Percentiles rank a stretch among this genome's conserved stretches.
These are phyloP conservation scores for Austrofundulus limnaeus DNA, from an alignment of 2,113 vertebrate genomes.

Conservation along the genomic window DNA sequence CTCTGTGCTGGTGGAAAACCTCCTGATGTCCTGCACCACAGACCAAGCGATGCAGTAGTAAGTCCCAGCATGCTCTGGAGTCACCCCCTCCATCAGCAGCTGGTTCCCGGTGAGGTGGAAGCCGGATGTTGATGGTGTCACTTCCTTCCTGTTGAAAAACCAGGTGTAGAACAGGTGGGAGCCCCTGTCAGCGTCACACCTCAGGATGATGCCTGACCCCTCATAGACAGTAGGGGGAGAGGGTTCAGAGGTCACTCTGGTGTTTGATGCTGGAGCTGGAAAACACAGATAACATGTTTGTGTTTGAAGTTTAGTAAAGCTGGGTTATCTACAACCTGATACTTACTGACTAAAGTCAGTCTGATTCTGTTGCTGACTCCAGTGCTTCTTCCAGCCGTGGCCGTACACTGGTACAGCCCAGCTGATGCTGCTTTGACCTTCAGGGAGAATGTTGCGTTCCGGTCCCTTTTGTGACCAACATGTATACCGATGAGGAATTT, in stretches of 20 bases:
- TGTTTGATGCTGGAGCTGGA: conserved; percentile 64
- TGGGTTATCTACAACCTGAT: neutral
- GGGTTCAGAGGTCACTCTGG: conserved; percentile 62
- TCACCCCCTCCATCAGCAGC: conserved; percentile 56
- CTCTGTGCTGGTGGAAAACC: conserved; percentile 59
- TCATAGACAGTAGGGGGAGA: conserved; percentile 62
- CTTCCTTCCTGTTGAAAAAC: conserved; percentile 65
- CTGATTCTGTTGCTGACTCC: conserved; percentile 61
- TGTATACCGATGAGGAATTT: neutral
- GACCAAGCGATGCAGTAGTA: conserved; percentile 61
- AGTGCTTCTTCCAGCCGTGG: conserved; percentile 4
- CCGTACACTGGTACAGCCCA: conserved; percentile 70
- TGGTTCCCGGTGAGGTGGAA: conserved; percentile 44
- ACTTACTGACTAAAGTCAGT: conserved; percentile 78
- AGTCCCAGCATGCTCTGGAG: conserved; percentile 52
- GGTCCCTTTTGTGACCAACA: neutral
- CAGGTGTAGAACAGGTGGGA: conserved; percentile 75
- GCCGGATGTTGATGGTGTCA: conserved; percentile 25
- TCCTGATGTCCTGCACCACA: conserved; percentile 23
- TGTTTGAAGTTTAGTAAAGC: neutral
- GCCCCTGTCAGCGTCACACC: conserved; percentile 60
- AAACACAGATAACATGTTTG: neutral
- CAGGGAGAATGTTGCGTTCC: conserved; percentile 37
- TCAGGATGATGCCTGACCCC: conserved; percentile 62
- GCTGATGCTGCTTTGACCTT: conserved; percentile 41